A percentile compares a stretch with the other conserved stretches of the same genome.
Evolutionary conservation across 2,113 vertebrate genomes (phyloP).

Genomic region (Morone chrysops): DNA sequence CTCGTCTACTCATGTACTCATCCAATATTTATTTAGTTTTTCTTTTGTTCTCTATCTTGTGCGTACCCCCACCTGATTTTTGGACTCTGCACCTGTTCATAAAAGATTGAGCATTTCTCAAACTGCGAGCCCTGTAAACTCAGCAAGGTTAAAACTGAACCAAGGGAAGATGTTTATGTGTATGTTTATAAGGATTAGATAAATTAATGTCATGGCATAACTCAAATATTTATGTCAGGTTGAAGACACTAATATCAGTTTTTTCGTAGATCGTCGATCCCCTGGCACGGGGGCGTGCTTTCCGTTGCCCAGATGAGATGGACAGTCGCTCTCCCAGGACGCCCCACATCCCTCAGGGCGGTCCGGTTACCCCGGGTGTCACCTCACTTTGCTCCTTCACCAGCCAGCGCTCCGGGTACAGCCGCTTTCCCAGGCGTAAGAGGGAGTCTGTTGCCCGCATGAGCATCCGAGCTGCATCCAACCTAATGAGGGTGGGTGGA

Average conservation of each 20-base stretch:
- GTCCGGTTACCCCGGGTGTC: slow-evolving; percentile 88
- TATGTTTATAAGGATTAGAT: not conserved
- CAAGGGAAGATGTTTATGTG: no score
- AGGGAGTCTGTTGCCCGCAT: slow-evolving; percentile 94
- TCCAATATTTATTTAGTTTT: not conserved
- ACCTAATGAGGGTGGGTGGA: slow-evolving; percentile 87
- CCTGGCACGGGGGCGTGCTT: slow-evolving; percentile 91
- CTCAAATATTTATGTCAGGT: not conserved
- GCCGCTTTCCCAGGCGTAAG: slow-evolving; percentile 88
- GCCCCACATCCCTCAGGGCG: slow-evolving; percentile 78
- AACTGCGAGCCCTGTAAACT: not conserved
- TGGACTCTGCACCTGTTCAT: no score
- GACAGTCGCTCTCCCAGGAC: slow-evolving; percentile 88
- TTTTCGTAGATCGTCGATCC: slow-evolving; percentile 92
- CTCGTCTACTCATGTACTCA: slow-evolving; percentile 5
- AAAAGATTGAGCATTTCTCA: not conserved
- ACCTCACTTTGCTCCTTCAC: slow-evolving; percentile 91
- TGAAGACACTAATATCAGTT: not conserved
- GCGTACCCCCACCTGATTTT: not conserved
- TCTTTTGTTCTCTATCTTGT: not conserved
- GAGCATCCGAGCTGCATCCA: slow-evolving; percentile 93
- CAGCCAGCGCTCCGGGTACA: slow-evolving; percentile 88
- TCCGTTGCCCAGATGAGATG: slow-evolving; percentile 89
- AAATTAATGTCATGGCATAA: not conserved
- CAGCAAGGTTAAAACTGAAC: no score